Conservation (phyloP, 2,888 invertebrate species). For the Margaritifera margaritifera region DNA sequence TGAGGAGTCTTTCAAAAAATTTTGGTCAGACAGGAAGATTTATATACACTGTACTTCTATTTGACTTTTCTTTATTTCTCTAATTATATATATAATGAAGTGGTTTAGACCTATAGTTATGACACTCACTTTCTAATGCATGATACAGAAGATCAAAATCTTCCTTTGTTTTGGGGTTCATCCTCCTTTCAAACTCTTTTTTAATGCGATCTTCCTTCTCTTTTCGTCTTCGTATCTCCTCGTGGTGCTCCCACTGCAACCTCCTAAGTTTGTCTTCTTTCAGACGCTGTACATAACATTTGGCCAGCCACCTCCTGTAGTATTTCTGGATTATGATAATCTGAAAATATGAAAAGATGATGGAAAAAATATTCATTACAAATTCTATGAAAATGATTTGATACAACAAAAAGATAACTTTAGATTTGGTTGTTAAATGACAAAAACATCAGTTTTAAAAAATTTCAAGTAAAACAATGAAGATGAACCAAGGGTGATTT, state of each 20-base stretch:
- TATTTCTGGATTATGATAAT: conserved; percentile 72
- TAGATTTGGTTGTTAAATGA: too few species aligned
- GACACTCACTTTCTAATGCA: conserved; percentile 70
- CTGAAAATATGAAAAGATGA: conserved; percentile 39
- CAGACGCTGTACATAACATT: conserved; percentile 66
- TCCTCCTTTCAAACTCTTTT: conserved; percentile 70
- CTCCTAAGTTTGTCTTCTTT: conserved; percentile 65
- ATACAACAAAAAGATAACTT: too few species aligned
- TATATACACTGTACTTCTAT: too few species aligned
- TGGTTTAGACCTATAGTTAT: neutral
- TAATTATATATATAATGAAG: neutral
- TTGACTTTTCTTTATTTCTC: too few species aligned
- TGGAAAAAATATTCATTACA: neutral
- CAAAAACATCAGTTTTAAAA: too few species aligned
- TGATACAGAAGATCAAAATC: conserved; percentile 73
- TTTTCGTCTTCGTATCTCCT: conserved; percentile 66
- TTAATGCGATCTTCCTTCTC: conserved; percentile 71
- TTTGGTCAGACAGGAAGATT: too few species aligned
- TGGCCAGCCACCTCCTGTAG: conserved; percentile 72
- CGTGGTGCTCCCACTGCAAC: conserved; percentile 69
- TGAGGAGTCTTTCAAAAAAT: too few species aligned
- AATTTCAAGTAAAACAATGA: too few species aligned
- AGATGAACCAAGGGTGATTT: too few species aligned
- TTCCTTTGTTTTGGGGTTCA: conserved; percentile 72
- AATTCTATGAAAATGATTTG: neutral